Conservation (phyloP, 92 coral and sea anemone genomes). For the Porites lobata region DNA sequence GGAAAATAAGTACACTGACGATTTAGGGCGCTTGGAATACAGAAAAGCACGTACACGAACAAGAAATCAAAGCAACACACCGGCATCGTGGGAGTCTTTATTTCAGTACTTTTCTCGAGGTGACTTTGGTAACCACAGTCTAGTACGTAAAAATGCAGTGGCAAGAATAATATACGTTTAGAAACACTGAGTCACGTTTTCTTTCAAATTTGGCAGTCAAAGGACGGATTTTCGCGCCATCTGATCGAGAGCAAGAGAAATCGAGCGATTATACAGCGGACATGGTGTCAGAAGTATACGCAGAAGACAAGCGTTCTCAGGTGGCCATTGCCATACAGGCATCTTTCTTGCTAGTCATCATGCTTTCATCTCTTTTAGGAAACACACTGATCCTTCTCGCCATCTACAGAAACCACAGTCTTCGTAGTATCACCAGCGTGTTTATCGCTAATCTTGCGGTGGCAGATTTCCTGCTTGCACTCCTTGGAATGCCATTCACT, state of each 20-base stretch:
- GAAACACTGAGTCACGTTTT: neutral
- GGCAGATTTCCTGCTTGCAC: constrained; percentile 84
- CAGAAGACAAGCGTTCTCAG: constrained; percentile 65
- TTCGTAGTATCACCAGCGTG: constrained; percentile 79
- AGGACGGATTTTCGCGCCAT: neutral
- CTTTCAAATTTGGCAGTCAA: neutral
- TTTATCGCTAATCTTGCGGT: constrained; percentile 90
- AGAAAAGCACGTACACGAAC: neutral
- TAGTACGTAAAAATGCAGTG: neutral
- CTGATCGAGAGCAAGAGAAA: neutral
- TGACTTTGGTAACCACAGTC: neutral
- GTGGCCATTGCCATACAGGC: constrained; percentile 79
- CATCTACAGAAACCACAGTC: constrained; percentile 73
- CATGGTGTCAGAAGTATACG: constrained; percentile 5
- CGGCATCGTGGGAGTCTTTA: neutral
- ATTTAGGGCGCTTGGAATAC: neutral
- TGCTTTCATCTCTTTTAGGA: constrained; percentile 83
- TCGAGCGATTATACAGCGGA: neutral
- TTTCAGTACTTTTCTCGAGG: neutral
- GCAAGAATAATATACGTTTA: neutral
- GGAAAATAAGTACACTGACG: neutral
- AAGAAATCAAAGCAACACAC: neutral
- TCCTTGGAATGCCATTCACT: constrained; percentile 90
- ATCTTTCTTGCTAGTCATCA: constrained; percentile 68
- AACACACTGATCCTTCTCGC: constrained; percentile 84